phyloP scores from a whole-genome alignment of 2,797 vertebrate species.

The Prionace glauca region DNA sequence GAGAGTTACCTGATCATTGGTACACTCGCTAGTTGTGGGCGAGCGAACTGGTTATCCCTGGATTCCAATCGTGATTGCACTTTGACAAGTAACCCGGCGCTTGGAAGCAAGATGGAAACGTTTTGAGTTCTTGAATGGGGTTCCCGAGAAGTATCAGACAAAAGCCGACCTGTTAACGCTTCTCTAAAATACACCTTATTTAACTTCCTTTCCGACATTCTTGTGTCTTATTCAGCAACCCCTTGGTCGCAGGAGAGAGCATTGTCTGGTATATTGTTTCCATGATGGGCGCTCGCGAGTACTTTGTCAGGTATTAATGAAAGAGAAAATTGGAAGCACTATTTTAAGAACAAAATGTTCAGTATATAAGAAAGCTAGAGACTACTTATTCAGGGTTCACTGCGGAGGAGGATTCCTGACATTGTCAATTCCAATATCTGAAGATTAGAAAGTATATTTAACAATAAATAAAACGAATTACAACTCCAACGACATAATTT shows the following conservation, averaged over 20 bases:
- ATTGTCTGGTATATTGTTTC: not conserved
- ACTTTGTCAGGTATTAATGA: not conserved
- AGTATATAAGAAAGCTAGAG: not conserved
- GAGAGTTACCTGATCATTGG: not conserved
- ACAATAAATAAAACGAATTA: not conserved
- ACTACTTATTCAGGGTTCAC: not conserved
- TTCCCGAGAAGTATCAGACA: not conserved
- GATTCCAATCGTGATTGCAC: not conserved
- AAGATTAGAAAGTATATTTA: not conserved
- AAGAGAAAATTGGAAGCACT: not conserved
- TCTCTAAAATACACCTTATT: not conserved
- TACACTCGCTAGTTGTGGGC: not conserved
- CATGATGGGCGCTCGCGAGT: not conserved
- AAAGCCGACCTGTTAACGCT: not conserved
- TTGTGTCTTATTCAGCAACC: not conserved
- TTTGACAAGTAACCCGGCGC: not conserved
- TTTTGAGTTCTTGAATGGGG: not conserved
- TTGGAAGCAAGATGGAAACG: too few relatives aligned
- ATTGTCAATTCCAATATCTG: not conserved
- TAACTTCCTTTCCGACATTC: not conserved
- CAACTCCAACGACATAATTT: not conserved
- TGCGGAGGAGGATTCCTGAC: not conserved
- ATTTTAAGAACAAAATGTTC: not conserved
- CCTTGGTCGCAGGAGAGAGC: too few relatives aligned
- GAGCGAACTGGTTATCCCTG: not conserved